These are phyloP conservation scores for Enteromius radiatus DNA, from an alignment of 2,797 vertebrate species.

Conservation along the genomic window DNA sequence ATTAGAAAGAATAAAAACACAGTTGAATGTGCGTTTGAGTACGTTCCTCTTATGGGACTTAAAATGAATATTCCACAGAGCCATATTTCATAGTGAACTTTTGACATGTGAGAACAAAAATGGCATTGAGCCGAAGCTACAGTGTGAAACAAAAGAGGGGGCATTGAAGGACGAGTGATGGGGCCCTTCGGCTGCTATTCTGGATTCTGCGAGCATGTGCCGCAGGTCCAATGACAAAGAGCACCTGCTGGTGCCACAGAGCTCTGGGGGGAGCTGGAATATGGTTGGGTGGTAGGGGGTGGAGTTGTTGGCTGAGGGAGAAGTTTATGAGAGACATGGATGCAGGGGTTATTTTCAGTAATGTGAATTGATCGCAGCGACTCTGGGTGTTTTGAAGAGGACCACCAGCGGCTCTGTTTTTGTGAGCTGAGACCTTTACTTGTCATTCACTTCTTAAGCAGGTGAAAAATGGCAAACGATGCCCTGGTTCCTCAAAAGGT, in stretches of 20 bases:
- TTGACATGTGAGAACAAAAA: slow-evolving; percentile 54
- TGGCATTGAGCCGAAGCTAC: slow-evolving; percentile 50
- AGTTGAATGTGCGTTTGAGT: slow-evolving; percentile 29
- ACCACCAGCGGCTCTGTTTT: slow-evolving; percentile 63
- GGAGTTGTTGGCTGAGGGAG: slow-evolving; percentile 39
- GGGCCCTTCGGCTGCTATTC: slow-evolving; percentile 58
- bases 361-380: slow-evolving; percentile 67
- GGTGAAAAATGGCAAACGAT: slow-evolving; percentile 45
- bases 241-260: slow-evolving; percentile 71
- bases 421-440: slow-evolving; percentile 56
- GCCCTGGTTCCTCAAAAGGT: slow-evolving; percentile 38
- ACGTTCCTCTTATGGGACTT: slow-evolving; percentile 3
- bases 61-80: slow-evolving; percentile 40
- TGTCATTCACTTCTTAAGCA: slow-evolving; percentile 57
- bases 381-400: slow-evolving; percentile 58
- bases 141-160: slow-evolving; percentile 32
- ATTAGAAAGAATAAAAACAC: slow-evolving; percentile 27
- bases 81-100: slow-evolving; percentile 52
- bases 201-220: slow-evolving; percentile 55
- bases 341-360: slow-evolving; percentile 63
- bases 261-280: slow-evolving; percentile 51
- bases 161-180: slow-evolving; percentile 40
- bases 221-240: slow-evolving; percentile 55
- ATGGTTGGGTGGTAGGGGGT: slow-evolving; percentile 53
- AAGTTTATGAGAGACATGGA: slow-evolving; percentile 46